Base-by-base conservation (phyloP, 2,888 invertebrate species). In the Papilio protenor region DNA sequence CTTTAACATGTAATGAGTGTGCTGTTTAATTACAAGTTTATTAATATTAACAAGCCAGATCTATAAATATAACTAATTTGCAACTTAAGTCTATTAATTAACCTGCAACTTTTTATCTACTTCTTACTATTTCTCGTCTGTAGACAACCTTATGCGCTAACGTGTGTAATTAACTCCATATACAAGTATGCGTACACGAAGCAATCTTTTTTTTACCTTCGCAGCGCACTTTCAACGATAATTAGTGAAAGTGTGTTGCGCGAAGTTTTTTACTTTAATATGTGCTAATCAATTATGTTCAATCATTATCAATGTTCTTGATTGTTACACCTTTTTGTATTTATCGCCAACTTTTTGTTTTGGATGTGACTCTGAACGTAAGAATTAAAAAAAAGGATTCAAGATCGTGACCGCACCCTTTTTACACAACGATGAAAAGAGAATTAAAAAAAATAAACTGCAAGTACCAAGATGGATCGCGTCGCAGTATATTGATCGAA, bases 401-500 rank as follows among this genome's bases (percentile, higher is more conserved):
- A 5, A 73, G 52, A 61, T 47, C 66, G 73, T 55, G 59, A 69
- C 69, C 70, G 77, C 69, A 49, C 77, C 73, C 64, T 79, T 80
- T 81, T 79, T 81, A 80, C 79, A 79, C 10, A 72, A 33, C 73
- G 79, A 80, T 81, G 45, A 14, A 66, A 78, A 81, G 78, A 79
- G 52, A 52, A 79, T 79, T 81, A 81, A 82, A 78, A 76, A 77
- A 79, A 76, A 80, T 84, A 84, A 84, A 84, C 81, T 76, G 74
- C 83, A 89, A 92, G 89, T 89, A 91, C 83, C 92, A 93, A 93
- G 85, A 89, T 81, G 71, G 79, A 77, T 79, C 80, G 80, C 81
- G 85, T 83, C 90, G 89, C 86, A 83, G 85, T 91, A 89, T 88
- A 91, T 89, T 90, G 92, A 92, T 93, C 93, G 90, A 91, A 93